Evolutionary conservation across 2,888 invertebrate genomes (phyloP).

Genomic region (Oscheius sp.): DNA sequence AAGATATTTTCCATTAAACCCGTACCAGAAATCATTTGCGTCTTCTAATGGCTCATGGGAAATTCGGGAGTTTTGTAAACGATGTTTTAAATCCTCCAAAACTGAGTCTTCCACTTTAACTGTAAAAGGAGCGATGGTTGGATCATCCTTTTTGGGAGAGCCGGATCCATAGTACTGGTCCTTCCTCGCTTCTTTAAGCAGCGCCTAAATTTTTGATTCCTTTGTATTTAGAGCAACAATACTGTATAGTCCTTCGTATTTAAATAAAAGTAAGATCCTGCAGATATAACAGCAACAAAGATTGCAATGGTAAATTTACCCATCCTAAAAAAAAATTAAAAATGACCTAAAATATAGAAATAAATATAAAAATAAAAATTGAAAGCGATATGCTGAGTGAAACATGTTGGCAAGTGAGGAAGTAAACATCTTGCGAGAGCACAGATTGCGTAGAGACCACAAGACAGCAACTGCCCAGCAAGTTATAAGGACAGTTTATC

Average conservation of each 20-base stretch:
- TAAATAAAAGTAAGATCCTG: neutral
- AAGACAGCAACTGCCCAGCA: no score
- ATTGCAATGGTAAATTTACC: slow-evolving; percentile 1
- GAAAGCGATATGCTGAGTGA: neutral
- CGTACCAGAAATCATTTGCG: slow-evolving; percentile 80
- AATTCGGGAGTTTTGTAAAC: slow-evolving; percentile 74
- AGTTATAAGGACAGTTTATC: no score
- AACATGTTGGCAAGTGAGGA: no score
- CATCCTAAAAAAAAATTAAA: neutral
- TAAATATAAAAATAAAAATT: neutral
- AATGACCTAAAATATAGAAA: neutral
- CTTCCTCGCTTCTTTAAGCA: slow-evolving; percentile 3
- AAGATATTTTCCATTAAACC: slow-evolving; percentile 79
- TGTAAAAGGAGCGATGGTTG: slow-evolving; percentile 48
- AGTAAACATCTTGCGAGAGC: no score
- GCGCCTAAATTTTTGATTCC: neutral
- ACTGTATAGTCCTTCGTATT: slow-evolving; percentile 3
- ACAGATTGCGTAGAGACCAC: no score
- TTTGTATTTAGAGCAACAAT: neutral
- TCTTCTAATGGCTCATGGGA: slow-evolving; percentile 64
- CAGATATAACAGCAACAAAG: neutral
- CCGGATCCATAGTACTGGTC: slow-evolving; percentile 56
- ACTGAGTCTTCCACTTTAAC: slow-evolving; percentile 44
- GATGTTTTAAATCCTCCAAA: slow-evolving; percentile 57
- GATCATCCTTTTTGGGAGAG: slow-evolving; percentile 39